A percentile compares a stretch with the other conserved stretches of the same genome.
Evolutionary conservation across 1,140 invertebrate genomes (phyloP).

Genomic region (Drosophila pectinifera): DNA sequence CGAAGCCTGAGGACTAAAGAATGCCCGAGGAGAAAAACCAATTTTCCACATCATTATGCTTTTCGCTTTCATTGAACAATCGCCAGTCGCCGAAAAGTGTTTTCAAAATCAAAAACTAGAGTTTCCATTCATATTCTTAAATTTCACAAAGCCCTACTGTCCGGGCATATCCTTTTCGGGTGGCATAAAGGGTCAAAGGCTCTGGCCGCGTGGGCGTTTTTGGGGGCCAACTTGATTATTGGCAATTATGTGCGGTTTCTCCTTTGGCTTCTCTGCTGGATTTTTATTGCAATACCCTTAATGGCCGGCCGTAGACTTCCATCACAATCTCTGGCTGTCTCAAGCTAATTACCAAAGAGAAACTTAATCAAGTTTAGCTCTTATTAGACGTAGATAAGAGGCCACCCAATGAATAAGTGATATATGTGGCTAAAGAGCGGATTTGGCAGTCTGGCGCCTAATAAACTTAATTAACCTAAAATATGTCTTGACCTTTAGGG

Average conservation of each 20-base stretch:
- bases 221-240: conserved; percentile 63
- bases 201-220: conserved; percentile 20
- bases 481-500: conserved; percentile 7
- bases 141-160: neutral
- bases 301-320: conserved; percentile 6
- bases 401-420: conserved; percentile 31
- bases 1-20: conserved; percentile 37
- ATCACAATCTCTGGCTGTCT: conserved; percentile 4
- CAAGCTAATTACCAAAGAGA: conserved; percentile 47
- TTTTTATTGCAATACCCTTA: conserved; percentile 34
- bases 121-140: conserved; percentile 22
- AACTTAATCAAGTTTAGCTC: conserved; percentile 60
- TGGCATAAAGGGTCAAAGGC: conserved; percentile 47
- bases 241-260: conserved; percentile 73
- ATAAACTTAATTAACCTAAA: conserved; percentile 18
- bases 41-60: conserved; percentile 79
- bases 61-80: conserved; percentile 70
- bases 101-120: conserved; percentile 21
- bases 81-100: conserved; percentile 2
- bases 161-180: neutral
- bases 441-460: conserved; percentile 18
- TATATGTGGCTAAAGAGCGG: conserved; percentile 9
- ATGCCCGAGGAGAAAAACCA: conserved; percentile 57
- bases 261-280: conserved; percentile 20
- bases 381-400: conserved; percentile 30